Base-by-base conservation (phyloP, 2,888 invertebrate genomes). In the Ectropis crepuscularia region DNA sequence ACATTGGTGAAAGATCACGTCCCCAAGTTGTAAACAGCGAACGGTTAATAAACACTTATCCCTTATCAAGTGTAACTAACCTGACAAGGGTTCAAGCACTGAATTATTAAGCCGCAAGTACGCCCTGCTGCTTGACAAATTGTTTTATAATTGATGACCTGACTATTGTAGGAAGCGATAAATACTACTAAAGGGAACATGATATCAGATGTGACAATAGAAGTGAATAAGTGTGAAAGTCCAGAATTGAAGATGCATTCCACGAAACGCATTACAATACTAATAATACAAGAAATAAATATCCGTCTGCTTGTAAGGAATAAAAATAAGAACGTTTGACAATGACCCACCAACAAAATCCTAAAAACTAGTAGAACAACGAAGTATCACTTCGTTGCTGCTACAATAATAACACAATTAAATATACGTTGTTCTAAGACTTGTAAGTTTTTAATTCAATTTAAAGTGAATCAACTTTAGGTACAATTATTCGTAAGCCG, bases 101-200 rank as follows among this genome's bases (percentile, higher is more conserved):
- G 63, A 65, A 67, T 70, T 65, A 67, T 65, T 61, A 59, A 60
- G 54, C 53, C 65, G 46, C 68, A 66, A 72, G 70, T 67, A 68
- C 66, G 69, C 73, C 73, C 76, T 60, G 67, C 71, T 71, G 76
- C 65, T 70, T 71, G 66, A 73, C 65, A 73, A 77, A 77, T 77
- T 70, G 73, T 67, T 75, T 71, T 71, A 74, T 69, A 71, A 76
- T 72, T 68, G 68, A 74, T 71, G 61, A 74, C 61, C 54, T 58
- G 66, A 65, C 67, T 61, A 67, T 67, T 48, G 48, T 51, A 61
- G 63, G 59, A 68, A 68, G 63, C 53, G 48, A 61, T 68, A 65
- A 63, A 58, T 46, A 61, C 62, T 47, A 48, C 39, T 62, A 51
- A 51, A 62, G 42, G 49, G 53, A 61, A 50, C 50, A 53, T 63